Evolutionary conservation across 1,140 invertebrate species (phyloP).

Genomic region (Dreissena rostriformis): DNA sequence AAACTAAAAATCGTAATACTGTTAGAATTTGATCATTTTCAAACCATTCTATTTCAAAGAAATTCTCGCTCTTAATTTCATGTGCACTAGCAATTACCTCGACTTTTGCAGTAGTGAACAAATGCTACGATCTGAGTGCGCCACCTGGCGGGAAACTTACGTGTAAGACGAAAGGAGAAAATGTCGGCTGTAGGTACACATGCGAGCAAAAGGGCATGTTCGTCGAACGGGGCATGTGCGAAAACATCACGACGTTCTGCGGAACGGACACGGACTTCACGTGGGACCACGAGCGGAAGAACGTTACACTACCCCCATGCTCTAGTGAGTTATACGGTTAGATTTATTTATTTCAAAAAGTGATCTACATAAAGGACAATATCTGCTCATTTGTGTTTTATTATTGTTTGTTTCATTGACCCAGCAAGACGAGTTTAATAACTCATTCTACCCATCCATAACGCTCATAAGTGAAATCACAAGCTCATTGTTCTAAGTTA

Average conservation of each 20-base stretch:
- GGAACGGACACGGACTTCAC: conserved; percentile 68
- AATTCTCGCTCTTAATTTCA: too few species aligned
- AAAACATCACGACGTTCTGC: conserved; percentile 60
- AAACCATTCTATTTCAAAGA: too few species aligned
- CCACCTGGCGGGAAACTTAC: conserved; percentile 63
- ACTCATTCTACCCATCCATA: too few species aligned
- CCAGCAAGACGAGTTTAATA: too few species aligned
- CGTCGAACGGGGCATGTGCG: conserved; percentile 36
- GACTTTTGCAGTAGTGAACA: conserved; percentile 19
- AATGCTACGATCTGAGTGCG: conserved; percentile 50
- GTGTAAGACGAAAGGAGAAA: conserved; percentile 55
- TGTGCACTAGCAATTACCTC: background rate
- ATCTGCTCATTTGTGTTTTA: too few species aligned
- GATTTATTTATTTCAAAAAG: background rate
- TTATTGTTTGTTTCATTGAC: too few species aligned
- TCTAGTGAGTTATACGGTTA: conserved; percentile 68
- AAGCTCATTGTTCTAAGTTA: too few species aligned
- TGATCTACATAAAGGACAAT: too few species aligned
- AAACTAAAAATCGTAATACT: too few species aligned
- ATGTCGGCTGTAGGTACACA: conserved; percentile 62
- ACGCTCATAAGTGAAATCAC: too few species aligned
- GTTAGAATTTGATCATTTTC: too few species aligned
- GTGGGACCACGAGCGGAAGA: conserved; percentile 70
- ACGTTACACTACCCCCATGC: conserved; percentile 73
- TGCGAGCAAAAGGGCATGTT: conserved; percentile 60